A percentile compares a stretch with the other conserved stretches of the same genome.
Conservation (phyloP, 2,113 vertebrate species). For the Crotalus helleri region DNA sequence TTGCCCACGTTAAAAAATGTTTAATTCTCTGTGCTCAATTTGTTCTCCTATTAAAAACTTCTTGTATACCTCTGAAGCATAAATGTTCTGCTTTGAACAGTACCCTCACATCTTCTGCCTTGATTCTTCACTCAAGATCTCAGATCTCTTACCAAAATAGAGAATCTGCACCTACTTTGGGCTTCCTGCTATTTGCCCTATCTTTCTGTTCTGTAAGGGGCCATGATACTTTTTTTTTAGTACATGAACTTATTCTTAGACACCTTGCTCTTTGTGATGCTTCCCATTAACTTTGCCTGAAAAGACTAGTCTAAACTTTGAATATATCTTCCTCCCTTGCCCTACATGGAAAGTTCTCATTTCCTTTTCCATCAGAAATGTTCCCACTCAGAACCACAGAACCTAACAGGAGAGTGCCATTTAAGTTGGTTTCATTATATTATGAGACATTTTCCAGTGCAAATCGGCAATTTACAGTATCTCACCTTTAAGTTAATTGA, state of each 20-base stretch:
- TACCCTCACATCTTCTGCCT: background rate
- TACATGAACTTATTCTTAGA: background rate
- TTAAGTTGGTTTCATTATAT: slow-evolving; percentile 37
- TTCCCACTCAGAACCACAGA: slow-evolving; percentile 21
- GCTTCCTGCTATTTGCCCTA: background rate
- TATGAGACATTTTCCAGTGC: slow-evolving; percentile 34
- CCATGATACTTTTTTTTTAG: background rate
- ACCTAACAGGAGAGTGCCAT: slow-evolving; percentile 28
- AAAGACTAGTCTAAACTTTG: background rate
- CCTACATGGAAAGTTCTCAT: background rate
- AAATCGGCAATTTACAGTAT: slow-evolving; percentile 9
- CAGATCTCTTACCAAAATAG: background rate
- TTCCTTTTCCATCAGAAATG: slow-evolving; percentile 18
- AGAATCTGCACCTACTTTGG: background rate
- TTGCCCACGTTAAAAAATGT: background rate
- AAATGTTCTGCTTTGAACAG: background rate
- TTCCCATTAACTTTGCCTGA: background rate
- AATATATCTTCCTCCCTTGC: background rate
- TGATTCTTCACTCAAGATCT: background rate
- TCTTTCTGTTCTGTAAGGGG: background rate
- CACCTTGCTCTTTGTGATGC: background rate
- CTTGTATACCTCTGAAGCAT: background rate
- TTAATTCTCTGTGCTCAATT: background rate
- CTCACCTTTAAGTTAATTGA: slow-evolving; percentile 44
- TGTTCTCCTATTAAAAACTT: background rate